Evolutionary conservation across 1,140 invertebrate genomes (phyloP).

Genomic region (Ridgeia piscesae): DNA sequence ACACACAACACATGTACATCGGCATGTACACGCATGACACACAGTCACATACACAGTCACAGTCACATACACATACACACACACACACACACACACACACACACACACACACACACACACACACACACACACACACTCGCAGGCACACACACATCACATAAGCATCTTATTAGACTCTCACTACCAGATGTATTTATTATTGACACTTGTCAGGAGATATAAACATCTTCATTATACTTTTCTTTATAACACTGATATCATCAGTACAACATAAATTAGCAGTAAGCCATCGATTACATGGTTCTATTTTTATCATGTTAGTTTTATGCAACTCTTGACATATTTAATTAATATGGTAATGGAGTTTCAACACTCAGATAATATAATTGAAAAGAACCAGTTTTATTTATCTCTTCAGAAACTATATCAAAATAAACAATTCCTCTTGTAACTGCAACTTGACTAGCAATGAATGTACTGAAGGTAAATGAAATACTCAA

Average conservation of each 20-base stretch:
- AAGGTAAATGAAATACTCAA: background rate
- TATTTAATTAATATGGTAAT: background rate
- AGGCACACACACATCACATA: background rate
- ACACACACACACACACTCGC: slow-evolving; percentile 6
- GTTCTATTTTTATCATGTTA: no score
- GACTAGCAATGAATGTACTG: background rate
- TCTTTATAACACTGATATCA: background rate
- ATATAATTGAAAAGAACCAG: background rate
- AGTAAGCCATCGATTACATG: no score
- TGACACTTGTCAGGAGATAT: background rate
- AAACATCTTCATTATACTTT: background rate
- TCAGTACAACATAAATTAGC: background rate
- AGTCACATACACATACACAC: no score
- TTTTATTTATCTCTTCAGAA: background rate
- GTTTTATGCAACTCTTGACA: no score
- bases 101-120: background rate
- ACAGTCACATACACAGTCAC: background rate
- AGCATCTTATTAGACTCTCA: background rate
- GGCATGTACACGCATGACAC: background rate
- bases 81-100: background rate
- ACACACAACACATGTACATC: no score
- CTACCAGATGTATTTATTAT: background rate
- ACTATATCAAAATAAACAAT: background rate
- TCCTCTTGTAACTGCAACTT: background rate
- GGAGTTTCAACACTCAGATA: background rate